Evolutionary conservation across 2,888 invertebrate genomes (phyloP).

Genomic region (Papilio gigon): DNA sequence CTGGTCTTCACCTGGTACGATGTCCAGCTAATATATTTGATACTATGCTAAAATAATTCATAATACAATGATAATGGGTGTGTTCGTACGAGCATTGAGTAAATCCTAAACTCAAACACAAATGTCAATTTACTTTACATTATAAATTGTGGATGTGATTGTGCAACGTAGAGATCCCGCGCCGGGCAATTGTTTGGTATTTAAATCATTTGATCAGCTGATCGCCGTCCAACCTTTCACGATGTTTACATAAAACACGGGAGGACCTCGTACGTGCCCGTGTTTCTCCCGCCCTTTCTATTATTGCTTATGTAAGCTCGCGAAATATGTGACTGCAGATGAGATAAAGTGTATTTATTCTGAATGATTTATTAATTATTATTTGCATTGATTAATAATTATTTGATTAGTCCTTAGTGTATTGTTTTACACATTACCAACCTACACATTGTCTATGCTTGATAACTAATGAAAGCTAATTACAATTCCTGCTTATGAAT

Average conservation of each 20-base stretch:
- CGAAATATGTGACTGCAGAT: constrained; percentile 31
- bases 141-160: constrained; percentile 52
- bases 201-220: constrained; percentile 75
- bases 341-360: constrained; percentile 1
- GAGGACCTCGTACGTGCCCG: constrained; percentile 30
- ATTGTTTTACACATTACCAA: too few species aligned
- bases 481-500: too few species aligned
- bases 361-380: neutral
- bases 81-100: constrained; percentile 14
- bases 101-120: constrained; percentile 47
- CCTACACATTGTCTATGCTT: too few species aligned
- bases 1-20: too few species aligned
- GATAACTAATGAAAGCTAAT: too few species aligned
- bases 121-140: constrained; percentile 70
- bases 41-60: neutral
- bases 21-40: too few species aligned
- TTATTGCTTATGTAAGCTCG: constrained; percentile 33
- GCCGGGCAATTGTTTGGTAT: constrained; percentile 71
- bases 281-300: constrained; percentile 36
- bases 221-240: constrained; percentile 79
- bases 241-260: constrained; percentile 56
- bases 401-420: too few species aligned
- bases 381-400: too few species aligned
- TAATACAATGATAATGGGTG: too few species aligned
- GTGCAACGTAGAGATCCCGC: constrained; percentile 60